Evolutionary conservation across 2,888 invertebrate species (phyloP).

Genomic region (Cepaea hortensis): DNA sequence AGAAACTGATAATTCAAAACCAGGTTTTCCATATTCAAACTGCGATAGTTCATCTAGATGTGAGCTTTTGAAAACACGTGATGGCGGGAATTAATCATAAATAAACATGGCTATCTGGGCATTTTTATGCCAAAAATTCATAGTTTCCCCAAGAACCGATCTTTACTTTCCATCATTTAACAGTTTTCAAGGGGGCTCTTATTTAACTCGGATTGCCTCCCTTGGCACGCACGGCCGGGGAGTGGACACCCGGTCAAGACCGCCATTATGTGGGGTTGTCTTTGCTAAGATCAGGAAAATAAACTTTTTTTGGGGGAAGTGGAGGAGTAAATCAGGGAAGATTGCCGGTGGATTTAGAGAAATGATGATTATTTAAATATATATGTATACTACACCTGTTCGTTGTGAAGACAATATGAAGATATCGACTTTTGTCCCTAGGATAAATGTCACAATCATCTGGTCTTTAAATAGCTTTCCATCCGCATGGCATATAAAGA

Average conservation of each 20-base stretch:
- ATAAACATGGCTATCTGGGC: slow-evolving; percentile 42
- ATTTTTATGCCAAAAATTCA: slow-evolving; percentile 42
- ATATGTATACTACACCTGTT: too few relatives aligned
- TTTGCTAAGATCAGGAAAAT: slow-evolving; percentile 9
- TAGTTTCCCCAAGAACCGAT: slow-evolving; percentile 36
- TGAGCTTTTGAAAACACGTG: slow-evolving; percentile 40
- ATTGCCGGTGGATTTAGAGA: background rate
- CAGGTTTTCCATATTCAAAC: slow-evolving; percentile 36
- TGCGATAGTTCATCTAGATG: slow-evolving; percentile 27
- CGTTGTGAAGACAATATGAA: too few relatives aligned
- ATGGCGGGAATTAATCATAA: slow-evolving; percentile 44
- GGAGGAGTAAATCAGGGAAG: background rate
- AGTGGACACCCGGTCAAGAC: slow-evolving; percentile 40
- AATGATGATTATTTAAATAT: too few relatives aligned
- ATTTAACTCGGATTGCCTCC: slow-evolving; percentile 42
- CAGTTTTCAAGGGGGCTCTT: slow-evolving; percentile 38
- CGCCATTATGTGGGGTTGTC: slow-evolving; percentile 36
- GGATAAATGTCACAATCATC: too few relatives aligned
- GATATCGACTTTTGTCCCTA: too few relatives aligned
- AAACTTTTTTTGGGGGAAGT: background rate
- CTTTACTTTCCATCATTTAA: slow-evolving; percentile 45
- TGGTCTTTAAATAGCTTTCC: too few relatives aligned
- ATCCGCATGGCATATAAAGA: too few relatives aligned
- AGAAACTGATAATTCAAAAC: slow-evolving; percentile 34
- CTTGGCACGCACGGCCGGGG: slow-evolving; percentile 38